Evolutionary conservation across 2,113 vertebrate species (phyloP), one percentile per base, ranked within the genome.

Genomic region (Boleophthalmus pectinirostris): DNA sequence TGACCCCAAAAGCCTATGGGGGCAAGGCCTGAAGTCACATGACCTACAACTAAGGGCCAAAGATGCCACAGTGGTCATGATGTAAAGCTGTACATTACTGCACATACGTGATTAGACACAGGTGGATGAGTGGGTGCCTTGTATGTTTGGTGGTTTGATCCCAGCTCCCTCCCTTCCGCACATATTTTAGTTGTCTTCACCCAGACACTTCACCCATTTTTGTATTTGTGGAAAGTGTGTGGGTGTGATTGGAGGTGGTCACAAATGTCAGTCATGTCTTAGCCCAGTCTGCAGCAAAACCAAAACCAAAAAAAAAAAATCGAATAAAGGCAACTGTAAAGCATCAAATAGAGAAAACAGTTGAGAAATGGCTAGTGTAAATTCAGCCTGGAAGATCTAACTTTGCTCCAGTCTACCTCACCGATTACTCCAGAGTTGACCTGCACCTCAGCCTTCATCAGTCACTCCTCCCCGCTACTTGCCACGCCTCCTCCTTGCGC

Each of bases 1-100:
- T 20, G 69, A 80, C 72, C 74, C 10, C 16, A 66, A 72, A 78
- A 43, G 49, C 60, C 21, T 1, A 3, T 46, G 16, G 18, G n/a
- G 38, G 33, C 54, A n/a, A 35, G 68, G 73, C 25, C 61, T 67
- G 60, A n/a, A 14, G 58, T 16, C 25, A 61, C 58, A 61, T 58
- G 56, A 25, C 56, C 56, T 25, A 23, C 13, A 57, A 51, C 56
- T 65, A 70, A 18, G 38, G 65, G 12, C 13, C 45, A n/a, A n/a
- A 43, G 47, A 71, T 10, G 23, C 67, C 66, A 61, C 66, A 57
- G 66, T n/a, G 2, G 29, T 68, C 9, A n/a, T 38, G 1, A 12
- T 16, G 67, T 68, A 16, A 10, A 61, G n/a, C n/a, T 61, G 29
- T 38, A 51, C 15, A 51, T 51, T 20, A 2, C 6, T 21, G 51